These are phyloP conservation scores for Pyrrhia umbra DNA, from an alignment of 2,888 invertebrate species.

Conservation along the genomic window DNA sequence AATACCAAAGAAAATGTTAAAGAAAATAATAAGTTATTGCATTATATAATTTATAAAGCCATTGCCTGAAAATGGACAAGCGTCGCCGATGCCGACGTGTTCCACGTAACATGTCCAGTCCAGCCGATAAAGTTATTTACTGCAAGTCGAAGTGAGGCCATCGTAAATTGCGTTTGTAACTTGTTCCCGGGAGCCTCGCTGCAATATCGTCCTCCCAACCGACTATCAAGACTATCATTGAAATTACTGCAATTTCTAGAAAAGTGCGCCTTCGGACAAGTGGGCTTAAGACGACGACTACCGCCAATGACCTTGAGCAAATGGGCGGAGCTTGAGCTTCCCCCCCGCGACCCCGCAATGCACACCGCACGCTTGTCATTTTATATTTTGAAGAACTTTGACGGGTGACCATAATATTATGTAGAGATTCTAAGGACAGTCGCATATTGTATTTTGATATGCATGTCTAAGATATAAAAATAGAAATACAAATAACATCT, in stretches of 20 bases:
- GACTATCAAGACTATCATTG: conserved; percentile 57
- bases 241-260: conserved; percentile 58
- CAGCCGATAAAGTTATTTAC: conserved; percentile 83
- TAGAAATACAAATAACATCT: no score
- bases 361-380: no score
- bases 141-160: conserved; percentile 77
- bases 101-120: conserved; percentile 67
- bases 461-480: no score
- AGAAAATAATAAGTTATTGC: conserved; percentile 1
- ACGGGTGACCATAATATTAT: no score
- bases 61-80: conserved; percentile 24
- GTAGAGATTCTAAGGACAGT: no score
- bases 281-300: no score
- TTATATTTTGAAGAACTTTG: no score
- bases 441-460: no score
- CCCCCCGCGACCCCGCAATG: no score
- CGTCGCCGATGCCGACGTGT: conserved; percentile 41
- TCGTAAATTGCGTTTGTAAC: conserved; percentile 84
- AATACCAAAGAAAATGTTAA: no score
- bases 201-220: conserved; percentile 71
- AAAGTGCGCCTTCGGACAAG: conserved; percentile 31
- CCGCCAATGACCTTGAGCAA: no score
- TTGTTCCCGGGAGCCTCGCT: conserved; percentile 74
- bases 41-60: conserved; percentile 20
- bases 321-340: no score